These are phyloP conservation scores for Probosciger aterrimus DNA, from an alignment of 2,113 vertebrate genomes.

Conservation along the genomic window DNA sequence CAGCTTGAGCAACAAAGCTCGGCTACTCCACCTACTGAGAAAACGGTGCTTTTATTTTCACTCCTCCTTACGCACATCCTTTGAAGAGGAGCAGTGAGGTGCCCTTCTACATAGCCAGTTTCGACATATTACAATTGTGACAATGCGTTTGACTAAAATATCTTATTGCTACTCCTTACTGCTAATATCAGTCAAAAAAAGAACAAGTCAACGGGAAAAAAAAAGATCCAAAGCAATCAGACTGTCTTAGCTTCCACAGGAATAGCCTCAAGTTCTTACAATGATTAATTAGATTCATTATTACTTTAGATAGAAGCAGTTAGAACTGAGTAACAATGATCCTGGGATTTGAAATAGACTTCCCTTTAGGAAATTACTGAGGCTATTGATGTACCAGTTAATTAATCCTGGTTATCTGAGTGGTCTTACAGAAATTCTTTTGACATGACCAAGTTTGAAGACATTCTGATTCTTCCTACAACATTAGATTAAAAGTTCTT, in stretches of 20 bases:
- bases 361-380: background rate
- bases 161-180: background rate
- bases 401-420: background rate
- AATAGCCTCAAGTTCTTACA: background rate
- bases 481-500: background rate
- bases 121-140: background rate
- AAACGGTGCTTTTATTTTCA: background rate
- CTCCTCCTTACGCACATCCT: background rate
- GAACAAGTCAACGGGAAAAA: background rate
- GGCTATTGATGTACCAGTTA: background rate
- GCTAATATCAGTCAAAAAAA: background rate
- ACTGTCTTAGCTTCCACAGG: background rate
- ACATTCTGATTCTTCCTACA: background rate
- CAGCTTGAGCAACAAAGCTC: background rate
- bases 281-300: background rate
- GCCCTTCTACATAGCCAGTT: background rate
- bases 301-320: background rate
- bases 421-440: background rate
- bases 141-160: background rate
- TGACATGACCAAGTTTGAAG: background rate
- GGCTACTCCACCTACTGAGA: background rate
- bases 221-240: background rate
- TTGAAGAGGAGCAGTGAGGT: background rate
- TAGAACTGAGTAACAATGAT: background rate
- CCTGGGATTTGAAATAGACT: background rate